Evolutionary conservation across 2,888 invertebrate genomes (phyloP).

Genomic region (Phalera bucephala): DNA sequence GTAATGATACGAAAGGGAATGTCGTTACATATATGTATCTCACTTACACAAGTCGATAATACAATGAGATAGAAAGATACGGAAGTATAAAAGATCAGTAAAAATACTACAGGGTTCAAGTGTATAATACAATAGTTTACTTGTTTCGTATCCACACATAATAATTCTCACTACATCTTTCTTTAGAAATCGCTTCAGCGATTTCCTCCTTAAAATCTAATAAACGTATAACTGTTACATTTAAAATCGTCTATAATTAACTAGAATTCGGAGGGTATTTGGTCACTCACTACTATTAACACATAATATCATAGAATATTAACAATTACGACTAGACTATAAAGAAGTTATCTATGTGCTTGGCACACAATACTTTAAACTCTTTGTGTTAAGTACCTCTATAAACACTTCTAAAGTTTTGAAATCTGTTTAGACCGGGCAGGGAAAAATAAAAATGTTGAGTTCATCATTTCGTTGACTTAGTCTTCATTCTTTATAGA

Average conservation of each 20-base stretch:
- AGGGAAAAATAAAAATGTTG: conserved; percentile 24
- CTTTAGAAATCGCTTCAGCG: conserved; percentile 52
- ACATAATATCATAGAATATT: conserved; percentile 22
- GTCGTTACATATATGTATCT: conserved; percentile 15
- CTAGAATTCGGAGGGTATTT: conserved; percentile 67
- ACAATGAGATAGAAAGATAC: conserved; percentile 54
- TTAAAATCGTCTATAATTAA: conserved; percentile 42
- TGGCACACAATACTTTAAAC: conserved; percentile 44
- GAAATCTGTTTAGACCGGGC: conserved; percentile 45
- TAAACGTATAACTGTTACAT: conserved; percentile 33
- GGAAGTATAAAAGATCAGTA: conserved; percentile 77
- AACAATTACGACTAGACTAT: conserved; percentile 41
- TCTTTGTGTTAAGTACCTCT: conserved; percentile 24
- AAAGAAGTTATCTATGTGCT: conserved; percentile 44
- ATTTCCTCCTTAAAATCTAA: conserved; percentile 23
- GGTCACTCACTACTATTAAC: conserved; percentile 47
- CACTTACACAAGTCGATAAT: conserved; percentile 24
- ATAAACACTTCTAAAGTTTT: conserved; percentile 31
- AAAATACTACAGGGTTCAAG: conserved; percentile 73
- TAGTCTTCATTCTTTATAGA: conserved; percentile 47
- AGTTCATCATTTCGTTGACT: conserved; percentile 51
- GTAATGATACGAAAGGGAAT: conserved; percentile 2
- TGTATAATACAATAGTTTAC: conserved; percentile 60
- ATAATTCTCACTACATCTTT: conserved; percentile 75
- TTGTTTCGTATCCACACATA: conserved; percentile 43